A percentile compares a stretch with the other conserved stretches of the same genome.
phyloP scores from a whole-genome alignment of 2,113 vertebrate species.

The Pteropus alecto region DNA sequence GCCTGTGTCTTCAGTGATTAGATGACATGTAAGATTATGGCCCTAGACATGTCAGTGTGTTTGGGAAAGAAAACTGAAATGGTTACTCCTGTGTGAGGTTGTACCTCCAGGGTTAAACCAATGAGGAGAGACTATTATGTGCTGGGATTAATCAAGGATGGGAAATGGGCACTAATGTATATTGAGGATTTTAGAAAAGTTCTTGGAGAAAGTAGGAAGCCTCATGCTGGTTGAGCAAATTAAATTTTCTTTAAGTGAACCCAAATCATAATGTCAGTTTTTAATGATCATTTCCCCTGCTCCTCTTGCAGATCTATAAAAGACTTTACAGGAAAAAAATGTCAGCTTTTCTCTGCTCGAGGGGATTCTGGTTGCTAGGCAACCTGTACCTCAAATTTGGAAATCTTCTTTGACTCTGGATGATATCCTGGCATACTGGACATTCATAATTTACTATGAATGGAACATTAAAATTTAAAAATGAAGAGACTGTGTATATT shows the following conservation, averaged over 20 bases:
- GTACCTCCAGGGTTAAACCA: background rate
- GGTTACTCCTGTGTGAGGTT: too few species aligned
- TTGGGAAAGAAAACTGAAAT: background rate
- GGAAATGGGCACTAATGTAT: rapidly evolving
- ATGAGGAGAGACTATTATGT: background rate
- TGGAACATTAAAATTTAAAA: conserved; percentile 78
- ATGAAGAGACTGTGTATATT: conserved; percentile 43
- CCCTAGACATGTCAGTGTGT: background rate
- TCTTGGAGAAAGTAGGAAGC: background rate
- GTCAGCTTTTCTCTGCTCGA: conserved; percentile 63
- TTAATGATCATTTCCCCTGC: background rate
- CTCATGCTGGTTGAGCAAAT: conserved; percentile 6
- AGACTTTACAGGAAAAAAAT: background rate
- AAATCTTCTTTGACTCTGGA: conserved; percentile 69
- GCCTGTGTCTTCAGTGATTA: background rate
- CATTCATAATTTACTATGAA: conserved; percentile 77
- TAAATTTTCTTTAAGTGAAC: background rate
- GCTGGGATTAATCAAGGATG: background rate
- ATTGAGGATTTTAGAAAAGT: background rate
- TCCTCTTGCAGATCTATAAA: background rate
- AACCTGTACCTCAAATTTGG: conserved; percentile 76
- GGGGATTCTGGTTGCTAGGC: conserved; percentile 82
- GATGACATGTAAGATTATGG: rapidly evolving
- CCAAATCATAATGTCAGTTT: background rate
- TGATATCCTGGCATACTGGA: conserved; percentile 73